Percentiles rank a stretch among this genome's conserved stretches.
Evolutionary conservation across 2,797 vertebrate species (phyloP).

Genomic region (Siniperca undulata): DNA sequence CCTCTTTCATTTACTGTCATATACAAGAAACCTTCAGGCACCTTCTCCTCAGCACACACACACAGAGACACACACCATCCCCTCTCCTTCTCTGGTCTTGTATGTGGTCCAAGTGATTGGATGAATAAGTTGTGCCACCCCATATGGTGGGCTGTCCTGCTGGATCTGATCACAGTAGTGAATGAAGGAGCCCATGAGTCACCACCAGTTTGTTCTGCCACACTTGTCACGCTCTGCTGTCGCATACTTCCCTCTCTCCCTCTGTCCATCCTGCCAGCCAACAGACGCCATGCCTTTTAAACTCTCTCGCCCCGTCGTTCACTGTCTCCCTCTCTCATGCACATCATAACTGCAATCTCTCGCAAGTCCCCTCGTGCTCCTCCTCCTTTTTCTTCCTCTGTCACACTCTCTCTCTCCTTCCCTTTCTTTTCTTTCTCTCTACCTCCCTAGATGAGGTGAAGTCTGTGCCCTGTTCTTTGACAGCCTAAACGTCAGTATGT

Average conservation of each 20-base stretch:
- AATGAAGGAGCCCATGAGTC: constrained; percentile 83
- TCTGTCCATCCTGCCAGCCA: constrained; percentile 74
- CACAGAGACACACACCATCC: constrained; percentile 49
- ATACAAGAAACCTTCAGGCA: constrained; percentile 67
- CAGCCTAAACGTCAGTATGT: constrained; percentile 55
- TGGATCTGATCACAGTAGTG: constrained; percentile 83
- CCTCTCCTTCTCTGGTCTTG: constrained; percentile 69
- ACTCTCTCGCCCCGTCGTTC: constrained; percentile 75
- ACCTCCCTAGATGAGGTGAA: constrained; percentile 50
- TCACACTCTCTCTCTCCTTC: constrained; percentile 1
- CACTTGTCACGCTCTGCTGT: constrained; percentile 77
- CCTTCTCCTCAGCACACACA: constrained; percentile 41
- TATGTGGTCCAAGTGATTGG: constrained; percentile 81
- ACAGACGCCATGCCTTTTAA: constrained; percentile 79
- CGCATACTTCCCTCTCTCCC: constrained; percentile 69
- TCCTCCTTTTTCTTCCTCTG: constrained; percentile 34
- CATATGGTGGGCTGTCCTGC: constrained; percentile 87
- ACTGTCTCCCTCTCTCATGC: constrained; percentile 74
- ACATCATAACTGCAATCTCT: constrained; percentile 60
- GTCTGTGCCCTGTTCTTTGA: constrained; percentile 54
- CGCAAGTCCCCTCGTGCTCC: constrained; percentile 18
- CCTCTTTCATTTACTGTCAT: constrained; percentile 72
- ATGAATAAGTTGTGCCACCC: constrained; percentile 87
- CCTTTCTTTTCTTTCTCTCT: constrained; percentile 1
- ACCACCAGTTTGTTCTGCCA: constrained; percentile 86